These are phyloP conservation scores for Alca torda DNA, from an alignment of 2,797 vertebrate species.

Conservation along the genomic window DNA sequence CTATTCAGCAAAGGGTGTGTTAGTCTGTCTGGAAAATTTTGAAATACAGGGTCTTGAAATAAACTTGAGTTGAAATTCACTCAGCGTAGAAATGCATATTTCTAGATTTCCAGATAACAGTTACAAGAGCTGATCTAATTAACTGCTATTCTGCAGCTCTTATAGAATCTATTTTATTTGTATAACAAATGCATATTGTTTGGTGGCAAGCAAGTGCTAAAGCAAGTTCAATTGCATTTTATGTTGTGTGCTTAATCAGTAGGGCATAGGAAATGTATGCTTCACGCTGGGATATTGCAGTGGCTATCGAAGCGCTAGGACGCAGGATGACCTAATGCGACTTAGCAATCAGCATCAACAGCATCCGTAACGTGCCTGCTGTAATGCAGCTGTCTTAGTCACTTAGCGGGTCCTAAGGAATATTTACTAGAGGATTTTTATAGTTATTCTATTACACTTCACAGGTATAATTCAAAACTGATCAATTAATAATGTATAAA, in stretches of 20 bases:
- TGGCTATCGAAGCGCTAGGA: background rate
- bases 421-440: conserved; percentile 14
- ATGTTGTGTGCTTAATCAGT: background rate
- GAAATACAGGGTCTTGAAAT: conserved; percentile 1
- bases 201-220: background rate
- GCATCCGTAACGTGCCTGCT: background rate
- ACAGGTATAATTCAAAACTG: background rate
- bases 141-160: background rate
- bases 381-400: background rate
- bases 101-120: background rate
- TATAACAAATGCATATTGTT: conserved; percentile 1
- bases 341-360: background rate
- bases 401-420: background rate
- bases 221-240: background rate
- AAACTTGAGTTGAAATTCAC: background rate
- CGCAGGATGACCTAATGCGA: background rate
- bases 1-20: background rate
- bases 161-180: background rate
- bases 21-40: background rate
- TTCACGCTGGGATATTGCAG: background rate
- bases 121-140: conserved; percentile 5
- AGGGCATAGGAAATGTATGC: background rate
- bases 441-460: conserved; percentile 17
- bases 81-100: background rate
- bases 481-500: conserved; percentile 36